phyloP scores from a whole-genome alignment of 2,113 vertebrate species.

The Zonotrichia leucophrys region DNA sequence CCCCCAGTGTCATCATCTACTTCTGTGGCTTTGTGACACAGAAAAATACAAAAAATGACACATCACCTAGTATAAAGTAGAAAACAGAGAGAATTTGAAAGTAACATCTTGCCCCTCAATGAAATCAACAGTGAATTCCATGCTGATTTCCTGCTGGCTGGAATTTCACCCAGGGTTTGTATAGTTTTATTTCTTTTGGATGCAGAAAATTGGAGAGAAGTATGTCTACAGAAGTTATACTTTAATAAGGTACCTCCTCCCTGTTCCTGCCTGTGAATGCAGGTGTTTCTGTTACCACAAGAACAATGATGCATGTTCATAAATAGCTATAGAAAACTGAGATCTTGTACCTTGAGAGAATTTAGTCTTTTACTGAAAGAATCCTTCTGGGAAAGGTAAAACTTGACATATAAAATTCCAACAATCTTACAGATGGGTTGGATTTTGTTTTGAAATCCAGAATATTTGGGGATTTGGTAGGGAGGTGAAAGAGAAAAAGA shows the following conservation, averaged over 20 bases:
- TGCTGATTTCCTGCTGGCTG: background rate
- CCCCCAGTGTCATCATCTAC: background rate
- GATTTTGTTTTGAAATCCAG: background rate
- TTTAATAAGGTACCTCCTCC: background rate
- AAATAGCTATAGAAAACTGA: background rate
- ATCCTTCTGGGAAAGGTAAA: background rate
- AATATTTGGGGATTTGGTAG: accelerated
- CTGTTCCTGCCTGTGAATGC: background rate
- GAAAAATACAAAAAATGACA: background rate
- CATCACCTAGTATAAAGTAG: background rate
- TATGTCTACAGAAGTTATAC: background rate
- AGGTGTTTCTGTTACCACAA: background rate
- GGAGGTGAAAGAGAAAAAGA: background rate
- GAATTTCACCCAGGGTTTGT: background rate
- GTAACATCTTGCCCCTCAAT: background rate
- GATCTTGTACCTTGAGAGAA: background rate
- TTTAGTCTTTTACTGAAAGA: background rate
- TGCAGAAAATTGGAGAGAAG: background rate
- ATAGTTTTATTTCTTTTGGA: background rate
- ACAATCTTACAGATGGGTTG: background rate
- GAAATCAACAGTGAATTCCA: background rate
- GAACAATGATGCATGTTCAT: background rate
- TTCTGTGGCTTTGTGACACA: background rate
- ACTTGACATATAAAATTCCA: background rate
- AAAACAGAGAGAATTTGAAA: background rate